Conservation (phyloP, 2,113 vertebrate species). For the Hepsetus odoe region DNA sequence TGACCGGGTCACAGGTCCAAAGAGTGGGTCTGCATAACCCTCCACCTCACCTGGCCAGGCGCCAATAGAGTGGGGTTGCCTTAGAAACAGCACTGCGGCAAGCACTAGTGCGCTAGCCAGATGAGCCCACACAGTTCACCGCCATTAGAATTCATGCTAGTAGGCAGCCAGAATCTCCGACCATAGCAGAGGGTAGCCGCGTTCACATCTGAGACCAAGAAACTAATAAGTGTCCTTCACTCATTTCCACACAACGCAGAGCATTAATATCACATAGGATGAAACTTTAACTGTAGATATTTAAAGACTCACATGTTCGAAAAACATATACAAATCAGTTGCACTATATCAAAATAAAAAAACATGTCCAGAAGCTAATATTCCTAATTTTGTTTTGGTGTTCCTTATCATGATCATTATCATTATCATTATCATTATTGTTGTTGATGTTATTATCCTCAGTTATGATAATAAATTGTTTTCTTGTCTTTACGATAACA, state of each 20-base stretch:
- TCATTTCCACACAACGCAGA: neutral
- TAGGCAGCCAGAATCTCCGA: slow-evolving; percentile 5
- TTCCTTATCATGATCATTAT: no score
- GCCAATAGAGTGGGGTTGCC: slow-evolving; percentile 29
- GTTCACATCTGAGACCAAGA: neutral
- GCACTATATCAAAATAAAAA: no score
- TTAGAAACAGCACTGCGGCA: slow-evolving; percentile 32
- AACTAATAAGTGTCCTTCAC: neutral
- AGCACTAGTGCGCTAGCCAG: slow-evolving; percentile 11
- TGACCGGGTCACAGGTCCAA: slow-evolving; percentile 26
- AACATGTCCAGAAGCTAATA: no score
- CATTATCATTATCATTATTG: no score
- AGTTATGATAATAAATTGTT: no score
- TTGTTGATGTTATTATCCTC: no score
- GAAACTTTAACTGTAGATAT: neutral
- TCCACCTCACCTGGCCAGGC: neutral
- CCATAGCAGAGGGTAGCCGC: neutral
- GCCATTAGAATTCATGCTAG: slow-evolving; percentile 6
- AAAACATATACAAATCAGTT: no score
- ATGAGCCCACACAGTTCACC: slow-evolving; percentile 35
- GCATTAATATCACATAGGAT: neutral
- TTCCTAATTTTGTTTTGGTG: no score
- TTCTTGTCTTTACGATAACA: no score
- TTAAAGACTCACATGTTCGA: neutral
- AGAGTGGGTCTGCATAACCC: neutral